Percentiles rank a stretch among this genome's conserved stretches.
phyloP scores from a whole-genome alignment of 2,113 vertebrate genomes.

The Chaetodon auriga region DNA sequence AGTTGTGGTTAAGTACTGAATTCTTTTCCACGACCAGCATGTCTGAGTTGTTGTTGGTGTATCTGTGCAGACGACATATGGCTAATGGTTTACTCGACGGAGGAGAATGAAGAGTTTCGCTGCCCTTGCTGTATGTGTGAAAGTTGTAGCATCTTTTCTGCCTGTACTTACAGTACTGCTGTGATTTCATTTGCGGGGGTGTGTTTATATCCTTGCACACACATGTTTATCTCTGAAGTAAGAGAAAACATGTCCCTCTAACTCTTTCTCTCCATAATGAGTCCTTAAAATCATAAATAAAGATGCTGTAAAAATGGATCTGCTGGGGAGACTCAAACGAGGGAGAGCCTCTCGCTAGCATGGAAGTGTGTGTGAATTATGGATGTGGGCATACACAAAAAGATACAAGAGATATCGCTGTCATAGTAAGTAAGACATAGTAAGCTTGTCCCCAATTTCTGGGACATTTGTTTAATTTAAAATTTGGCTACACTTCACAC shows the following conservation, averaged over 20 bases:
- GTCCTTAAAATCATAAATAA: conserved; percentile 8
- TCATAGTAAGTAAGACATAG: too few relatives aligned
- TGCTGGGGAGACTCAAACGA: background rate
- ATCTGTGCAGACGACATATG: background rate
- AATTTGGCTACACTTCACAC: background rate
- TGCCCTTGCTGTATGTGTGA: background rate
- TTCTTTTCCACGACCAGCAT: background rate
- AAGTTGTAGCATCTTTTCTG: background rate
- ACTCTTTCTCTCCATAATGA: conserved; percentile 3
- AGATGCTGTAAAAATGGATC: background rate
- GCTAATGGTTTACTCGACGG: background rate
- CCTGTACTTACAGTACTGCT: background rate
- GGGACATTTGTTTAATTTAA: background rate
- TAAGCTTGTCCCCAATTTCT: background rate
- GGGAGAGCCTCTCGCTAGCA: background rate
- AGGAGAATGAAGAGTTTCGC: background rate
- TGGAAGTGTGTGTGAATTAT: background rate
- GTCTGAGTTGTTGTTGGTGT: background rate
- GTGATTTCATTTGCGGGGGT: background rate
- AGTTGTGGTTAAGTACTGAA: background rate
- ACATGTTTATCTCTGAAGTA: background rate
- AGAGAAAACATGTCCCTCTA: background rate
- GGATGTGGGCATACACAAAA: background rate
- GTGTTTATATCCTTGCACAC: background rate
- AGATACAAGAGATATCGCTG: background rate